Evolutionary conservation across 2,113 vertebrate genomes (phyloP).

Genomic region (Myiozetetes cayanensis): DNA sequence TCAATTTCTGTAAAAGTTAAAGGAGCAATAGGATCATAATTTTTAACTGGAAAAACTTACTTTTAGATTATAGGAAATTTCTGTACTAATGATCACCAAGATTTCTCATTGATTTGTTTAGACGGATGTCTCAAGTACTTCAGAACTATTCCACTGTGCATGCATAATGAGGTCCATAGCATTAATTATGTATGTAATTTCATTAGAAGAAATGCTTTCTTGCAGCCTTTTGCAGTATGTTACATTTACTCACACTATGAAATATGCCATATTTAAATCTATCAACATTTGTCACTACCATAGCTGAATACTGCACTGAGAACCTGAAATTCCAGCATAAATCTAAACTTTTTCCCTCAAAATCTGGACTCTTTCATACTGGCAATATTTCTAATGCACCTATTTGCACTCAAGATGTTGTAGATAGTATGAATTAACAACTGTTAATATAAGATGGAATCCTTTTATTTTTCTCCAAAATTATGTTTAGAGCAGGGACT

Average conservation of each 20-base stretch:
- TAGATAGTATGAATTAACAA: neutral
- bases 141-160: neutral
- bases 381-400: neutral
- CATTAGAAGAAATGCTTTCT: constrained; percentile 1
- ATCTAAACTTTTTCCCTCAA: neutral
- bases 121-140: neutral
- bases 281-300: neutral
- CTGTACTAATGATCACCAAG: neutral
- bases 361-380: neutral
- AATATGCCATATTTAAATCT: neutral
- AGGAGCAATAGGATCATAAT: neutral
- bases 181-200: constrained; percentile 21
- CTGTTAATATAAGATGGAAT: neutral
- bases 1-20: neutral
- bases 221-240: neutral
- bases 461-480: neutral
- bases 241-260: neutral
- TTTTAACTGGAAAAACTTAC: neutral
- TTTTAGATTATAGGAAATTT: neutral
- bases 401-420: neutral
- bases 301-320: neutral
- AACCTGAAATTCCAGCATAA: neutral
- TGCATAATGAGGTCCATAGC: neutral
- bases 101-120: constrained; percentile 3
- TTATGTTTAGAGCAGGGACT: neutral